A percentile compares a stretch with the other conserved stretches of the same genome.
These are phyloP conservation scores for Porites lobata DNA, from an alignment of 92 coral and sea anemone species.

Conservation along the genomic window DNA sequence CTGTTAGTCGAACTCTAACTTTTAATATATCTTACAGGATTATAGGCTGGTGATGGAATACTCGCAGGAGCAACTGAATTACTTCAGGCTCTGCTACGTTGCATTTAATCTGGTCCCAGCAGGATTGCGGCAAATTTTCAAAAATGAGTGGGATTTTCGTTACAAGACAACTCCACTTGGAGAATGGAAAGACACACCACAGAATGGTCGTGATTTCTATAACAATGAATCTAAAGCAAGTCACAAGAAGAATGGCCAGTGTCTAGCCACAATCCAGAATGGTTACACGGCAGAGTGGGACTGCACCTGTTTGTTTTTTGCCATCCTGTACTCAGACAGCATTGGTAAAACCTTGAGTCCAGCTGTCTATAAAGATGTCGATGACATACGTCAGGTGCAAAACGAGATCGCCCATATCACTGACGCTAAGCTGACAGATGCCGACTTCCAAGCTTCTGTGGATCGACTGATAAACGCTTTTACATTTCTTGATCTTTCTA, in stretches of 20 bases:
- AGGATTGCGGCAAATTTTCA: constrained; percentile 13
- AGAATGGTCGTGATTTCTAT: background rate
- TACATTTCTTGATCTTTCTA: background rate
- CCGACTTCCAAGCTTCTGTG: background rate
- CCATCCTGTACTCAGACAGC: background rate
- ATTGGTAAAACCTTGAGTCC: too few species aligned
- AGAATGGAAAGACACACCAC: background rate
- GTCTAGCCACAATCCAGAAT: background rate
- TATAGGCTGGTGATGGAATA: background rate
- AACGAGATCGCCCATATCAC: constrained; percentile 10
- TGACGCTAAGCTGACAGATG: constrained; percentile 1
- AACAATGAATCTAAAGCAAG: background rate
- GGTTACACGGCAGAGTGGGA: constrained; percentile 8
- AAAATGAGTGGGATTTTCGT: background rate
- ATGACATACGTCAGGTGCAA: background rate
- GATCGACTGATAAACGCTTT: background rate
- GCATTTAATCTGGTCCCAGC: background rate
- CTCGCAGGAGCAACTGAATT: background rate
- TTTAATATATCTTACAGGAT: background rate
- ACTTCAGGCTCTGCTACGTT: background rate
- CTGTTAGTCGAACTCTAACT: too few species aligned
- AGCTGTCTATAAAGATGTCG: background rate
- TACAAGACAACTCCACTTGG: background rate
- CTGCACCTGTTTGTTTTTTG: background rate
- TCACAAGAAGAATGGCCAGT: background rate